Conservation (phyloP, 2,797 vertebrate species). For the Loriculus beryllinus region DNA sequence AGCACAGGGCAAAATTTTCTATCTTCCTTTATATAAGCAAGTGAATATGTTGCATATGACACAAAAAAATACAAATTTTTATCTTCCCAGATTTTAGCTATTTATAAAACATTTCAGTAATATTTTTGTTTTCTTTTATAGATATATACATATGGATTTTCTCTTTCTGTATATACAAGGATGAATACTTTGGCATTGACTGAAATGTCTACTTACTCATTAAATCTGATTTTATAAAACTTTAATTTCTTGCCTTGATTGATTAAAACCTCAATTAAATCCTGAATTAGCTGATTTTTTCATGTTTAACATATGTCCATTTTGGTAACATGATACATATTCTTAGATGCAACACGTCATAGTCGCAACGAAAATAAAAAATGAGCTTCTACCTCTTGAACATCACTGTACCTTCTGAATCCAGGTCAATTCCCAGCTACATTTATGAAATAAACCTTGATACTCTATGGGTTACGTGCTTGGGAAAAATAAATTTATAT, state of each 20-base stretch:
- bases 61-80: not conserved
- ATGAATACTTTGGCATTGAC: not conserved
- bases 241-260: not conserved
- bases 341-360: not conserved
- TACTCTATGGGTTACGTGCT: not conserved
- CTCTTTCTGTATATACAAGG: constrained; percentile 28
- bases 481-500: not conserved
- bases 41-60: not conserved
- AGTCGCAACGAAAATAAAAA: not conserved
- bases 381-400: not conserved
- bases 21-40: not conserved
- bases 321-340: not conserved
- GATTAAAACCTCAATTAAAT: not conserved
- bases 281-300: not conserved
- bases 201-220: not conserved
- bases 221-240: constrained; percentile 1
- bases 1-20: not conserved
- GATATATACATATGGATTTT: not conserved
- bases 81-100: not conserved
- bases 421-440: not conserved
- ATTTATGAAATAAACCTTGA: not conserved
- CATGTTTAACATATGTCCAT: not conserved
- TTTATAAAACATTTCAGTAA: constrained; percentile 40
- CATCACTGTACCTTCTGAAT: not conserved
- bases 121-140: constrained; percentile 11